These are phyloP conservation scores for Tenthredo amoena DNA, from an alignment of 2,888 invertebrate genomes.

Conservation along the genomic window DNA sequence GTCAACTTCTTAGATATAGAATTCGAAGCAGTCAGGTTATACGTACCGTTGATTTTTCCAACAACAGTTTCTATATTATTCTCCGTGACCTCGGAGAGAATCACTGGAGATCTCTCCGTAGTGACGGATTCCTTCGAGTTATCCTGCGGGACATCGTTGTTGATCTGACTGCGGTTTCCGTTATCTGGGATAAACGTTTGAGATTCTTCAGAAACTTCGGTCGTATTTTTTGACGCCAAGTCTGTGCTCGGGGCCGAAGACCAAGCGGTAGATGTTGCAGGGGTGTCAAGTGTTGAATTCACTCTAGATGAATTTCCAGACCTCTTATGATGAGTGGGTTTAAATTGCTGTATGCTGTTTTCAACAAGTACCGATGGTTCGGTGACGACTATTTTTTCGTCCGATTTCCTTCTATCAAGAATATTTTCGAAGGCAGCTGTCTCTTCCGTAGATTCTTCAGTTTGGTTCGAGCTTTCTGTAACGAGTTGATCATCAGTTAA, in stretches of 20 bases:
- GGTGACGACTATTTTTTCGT: conserved; percentile 65
- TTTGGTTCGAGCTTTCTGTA: conserved; percentile 13
- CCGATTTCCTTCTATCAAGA: conserved; percentile 63
- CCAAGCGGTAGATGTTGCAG: conserved; percentile 36
- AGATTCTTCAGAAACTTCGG: conserved; percentile 1
- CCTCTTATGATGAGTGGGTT: conserved; percentile 63
- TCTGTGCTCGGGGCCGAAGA: conserved; percentile 25
- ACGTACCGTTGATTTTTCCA: conserved; percentile 10
- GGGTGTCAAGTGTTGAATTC: conserved; percentile 41
- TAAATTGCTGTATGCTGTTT: conserved; percentile 69
- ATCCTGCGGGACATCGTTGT: conserved; percentile 30
- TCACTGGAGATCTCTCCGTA: conserved; percentile 1
- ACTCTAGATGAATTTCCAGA: conserved; percentile 58
- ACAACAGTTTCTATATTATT: conserved; percentile 35
- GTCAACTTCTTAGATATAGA: conserved; percentile 8
- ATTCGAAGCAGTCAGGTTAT: conserved; percentile 25
- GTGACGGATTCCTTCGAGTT: not conserved
- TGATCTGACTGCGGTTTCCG: conserved; percentile 17
- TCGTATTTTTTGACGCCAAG: conserved; percentile 7
- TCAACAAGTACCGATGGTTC: conserved; percentile 68
- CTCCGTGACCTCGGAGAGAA: conserved; percentile 28
- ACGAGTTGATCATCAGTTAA: not conserved
- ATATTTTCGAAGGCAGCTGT: conserved; percentile 68
- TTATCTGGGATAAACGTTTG: not conserved
- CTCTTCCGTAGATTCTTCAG: conserved; percentile 61